Percentiles rank a stretch among this genome's conserved stretches.
Evolutionary conservation across 2,797 vertebrate species (phyloP).

Genomic region (Fistularia tabacaria): DNA sequence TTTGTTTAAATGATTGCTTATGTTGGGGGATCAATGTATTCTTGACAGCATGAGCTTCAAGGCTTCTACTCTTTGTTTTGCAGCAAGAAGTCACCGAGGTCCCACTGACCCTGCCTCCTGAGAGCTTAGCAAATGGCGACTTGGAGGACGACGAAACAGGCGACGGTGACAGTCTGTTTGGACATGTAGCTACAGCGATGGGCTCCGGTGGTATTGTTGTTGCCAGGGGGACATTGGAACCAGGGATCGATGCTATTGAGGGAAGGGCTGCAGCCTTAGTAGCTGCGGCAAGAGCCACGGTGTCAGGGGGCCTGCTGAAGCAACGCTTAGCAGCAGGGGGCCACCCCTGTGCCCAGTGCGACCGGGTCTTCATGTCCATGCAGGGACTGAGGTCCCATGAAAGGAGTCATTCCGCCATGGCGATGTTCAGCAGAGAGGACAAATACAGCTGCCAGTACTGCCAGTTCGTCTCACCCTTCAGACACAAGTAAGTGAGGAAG

Average conservation of each 20-base stretch:
- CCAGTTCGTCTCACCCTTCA: constrained; percentile 96
- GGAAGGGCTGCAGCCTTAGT: constrained; percentile 60
- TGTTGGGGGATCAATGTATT: no score
- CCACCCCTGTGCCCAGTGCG: constrained; percentile 93
- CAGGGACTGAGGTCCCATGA: constrained; percentile 98
- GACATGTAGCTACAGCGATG: not conserved
- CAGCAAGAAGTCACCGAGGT: constrained; percentile 73
- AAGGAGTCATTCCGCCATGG: constrained; percentile 95
- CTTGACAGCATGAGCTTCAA: not conserved
- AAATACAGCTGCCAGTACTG: constrained; percentile 99
- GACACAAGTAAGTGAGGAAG: constrained; percentile 90
- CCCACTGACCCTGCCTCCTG: constrained; percentile 54
- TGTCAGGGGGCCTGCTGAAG: constrained; percentile 76
- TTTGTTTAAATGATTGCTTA: no score
- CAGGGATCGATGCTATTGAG: constrained; percentile 12
- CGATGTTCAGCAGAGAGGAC: constrained; percentile 89
- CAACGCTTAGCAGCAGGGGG: constrained; percentile 81
- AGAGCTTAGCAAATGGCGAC: constrained; percentile 66
- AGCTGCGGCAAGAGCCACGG: constrained; percentile 63
- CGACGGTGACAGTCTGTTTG: constrained; percentile 37
- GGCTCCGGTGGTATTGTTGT: constrained; percentile 24
- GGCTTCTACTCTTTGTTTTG: constrained; percentile 26
- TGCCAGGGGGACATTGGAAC: constrained; percentile 33
- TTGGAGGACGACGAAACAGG: constrained; percentile 53
- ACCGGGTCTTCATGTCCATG: constrained; percentile 98